Percentiles rank a stretch among this genome's conserved stretches.
These are phyloP conservation scores for Engystomops pustulosus DNA, from an alignment of 2,113 vertebrate species.

Conservation along the genomic window DNA sequence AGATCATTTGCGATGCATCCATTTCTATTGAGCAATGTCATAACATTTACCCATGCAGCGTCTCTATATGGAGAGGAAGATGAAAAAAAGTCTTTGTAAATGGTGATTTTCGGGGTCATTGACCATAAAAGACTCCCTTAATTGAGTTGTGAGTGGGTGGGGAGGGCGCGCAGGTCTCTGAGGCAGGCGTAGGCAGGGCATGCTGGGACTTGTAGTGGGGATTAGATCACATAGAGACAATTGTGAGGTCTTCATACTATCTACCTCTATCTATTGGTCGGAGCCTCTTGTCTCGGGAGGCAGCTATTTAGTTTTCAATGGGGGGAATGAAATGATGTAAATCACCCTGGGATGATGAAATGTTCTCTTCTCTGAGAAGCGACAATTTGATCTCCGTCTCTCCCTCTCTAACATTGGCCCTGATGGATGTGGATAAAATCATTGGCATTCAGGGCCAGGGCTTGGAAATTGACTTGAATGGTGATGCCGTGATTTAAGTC, in stretches of 20 bases:
- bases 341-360: slow-evolving; percentile 33
- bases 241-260: background rate
- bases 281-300: background rate
- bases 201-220: slow-evolving; percentile 14
- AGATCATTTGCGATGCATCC: background rate
- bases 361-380: slow-evolving; percentile 15
- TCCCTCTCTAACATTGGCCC: background rate
- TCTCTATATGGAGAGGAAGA: background rate
- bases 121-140: background rate
- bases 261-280: background rate
- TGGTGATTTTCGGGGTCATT: accelerated
- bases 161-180: background rate
- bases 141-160: slow-evolving; percentile 1
- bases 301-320: slow-evolving; percentile 25
- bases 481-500: slow-evolving; percentile 41
- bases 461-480: slow-evolving; percentile 39
- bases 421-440: slow-evolving; percentile 32
- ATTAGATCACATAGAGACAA: background rate
- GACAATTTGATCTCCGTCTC: slow-evolving; percentile 18
- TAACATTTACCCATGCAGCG: slow-evolving; percentile 7
- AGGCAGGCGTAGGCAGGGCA: background rate
- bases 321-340: slow-evolving; percentile 29
- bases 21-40: background rate
- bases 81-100: background rate
- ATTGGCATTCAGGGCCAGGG: slow-evolving; percentile 15